Evolutionary conservation across 2,797 vertebrate species (phyloP).

Genomic region (Huso huso): DNA sequence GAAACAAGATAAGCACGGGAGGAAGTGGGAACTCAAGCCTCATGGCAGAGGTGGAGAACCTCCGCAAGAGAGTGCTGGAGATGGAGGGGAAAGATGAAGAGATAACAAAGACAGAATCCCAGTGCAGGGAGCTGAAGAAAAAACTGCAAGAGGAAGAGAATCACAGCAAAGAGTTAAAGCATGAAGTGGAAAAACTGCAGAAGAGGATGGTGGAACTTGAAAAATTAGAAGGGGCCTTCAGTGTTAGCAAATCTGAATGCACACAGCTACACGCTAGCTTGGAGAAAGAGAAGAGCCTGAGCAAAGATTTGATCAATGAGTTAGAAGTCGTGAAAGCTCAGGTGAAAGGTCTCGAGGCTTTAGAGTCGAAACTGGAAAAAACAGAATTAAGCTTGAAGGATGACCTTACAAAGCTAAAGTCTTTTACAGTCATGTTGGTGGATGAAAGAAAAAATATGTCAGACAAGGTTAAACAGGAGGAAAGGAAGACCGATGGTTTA

Average conservation of each 20-base stretch:
- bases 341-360: slow-evolving; percentile 78
- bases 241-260: slow-evolving; percentile 74
- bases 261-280: slow-evolving; percentile 71
- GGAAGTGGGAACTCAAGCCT: slow-evolving; percentile 80
- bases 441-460: slow-evolving; percentile 86
- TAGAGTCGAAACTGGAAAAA: slow-evolving; percentile 74
- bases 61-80: slow-evolving; percentile 84
- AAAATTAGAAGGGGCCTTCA: slow-evolving; percentile 79
- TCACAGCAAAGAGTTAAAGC: slow-evolving; percentile 71
- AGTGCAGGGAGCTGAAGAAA: slow-evolving; percentile 79
- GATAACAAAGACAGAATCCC: slow-evolving; percentile 81
- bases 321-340: slow-evolving; percentile 72
- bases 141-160: slow-evolving; percentile 82
- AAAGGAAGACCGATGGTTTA: slow-evolving; percentile 74
- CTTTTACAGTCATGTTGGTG: slow-evolving; percentile 79
- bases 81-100: slow-evolving; percentile 97
- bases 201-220: slow-evolving; percentile 85
- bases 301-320: slow-evolving; percentile 74
- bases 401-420: slow-evolving; percentile 86
- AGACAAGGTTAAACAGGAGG: slow-evolving; percentile 83
- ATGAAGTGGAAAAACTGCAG: slow-evolving; percentile 86
- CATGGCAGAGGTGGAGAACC: slow-evolving; percentile 84
- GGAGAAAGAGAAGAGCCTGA: slow-evolving; percentile 77
- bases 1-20: slow-evolving; percentile 83
- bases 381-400: slow-evolving; percentile 79